Evolutionary conservation across 2,113 vertebrate species (phyloP), one percentile per base, ranked within the genome.

Genomic region (Benitochromis conjunctus): DNA sequence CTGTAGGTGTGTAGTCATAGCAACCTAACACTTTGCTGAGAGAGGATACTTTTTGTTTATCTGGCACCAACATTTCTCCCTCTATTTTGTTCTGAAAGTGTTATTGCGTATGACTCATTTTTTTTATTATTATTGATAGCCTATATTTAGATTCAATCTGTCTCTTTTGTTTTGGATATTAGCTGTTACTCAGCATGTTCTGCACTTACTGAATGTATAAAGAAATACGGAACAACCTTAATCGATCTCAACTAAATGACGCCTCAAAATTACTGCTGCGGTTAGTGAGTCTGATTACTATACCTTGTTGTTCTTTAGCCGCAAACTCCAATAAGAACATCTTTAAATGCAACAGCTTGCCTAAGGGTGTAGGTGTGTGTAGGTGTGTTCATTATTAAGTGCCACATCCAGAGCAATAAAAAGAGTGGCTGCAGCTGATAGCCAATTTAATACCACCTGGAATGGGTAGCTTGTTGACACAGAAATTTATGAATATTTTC

Each of bases 1-100:
- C 83, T 90, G 93, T 93, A 92, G 92, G 94, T 94, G 93, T 93
- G 93, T 95, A 79, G 92, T 92, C 94, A 94, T 95, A 78, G 94
- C 88, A 93, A 94, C 87, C 31, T 89, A 86, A 91, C 93, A 94
- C 94, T 90, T 90, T 90, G 58, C 81, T 69, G 62, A 60, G 80
- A 83, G 76, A 82, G 83, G 85, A 89, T 86, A 90, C 76, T 91
- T 93, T 91, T 91, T 90, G 82, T 90, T 89, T 91, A 91, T 92
- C 64, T 92, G 91, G 86, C 88, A 83, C 62, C 13, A 41, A 81
- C 53, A 53, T 86, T 87, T 89, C 74, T 85, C 83, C 82, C 38
- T 83, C 60, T 82, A 55, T 88, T 92, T 89, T 91, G 80, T 69
- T 85, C 54, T 54, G 74, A 89, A 91, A 84, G 80, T 90, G 78